Base-by-base conservation (phyloP, 1,140 invertebrate genomes). In the Pogonognathellus flavescens region DNA sequence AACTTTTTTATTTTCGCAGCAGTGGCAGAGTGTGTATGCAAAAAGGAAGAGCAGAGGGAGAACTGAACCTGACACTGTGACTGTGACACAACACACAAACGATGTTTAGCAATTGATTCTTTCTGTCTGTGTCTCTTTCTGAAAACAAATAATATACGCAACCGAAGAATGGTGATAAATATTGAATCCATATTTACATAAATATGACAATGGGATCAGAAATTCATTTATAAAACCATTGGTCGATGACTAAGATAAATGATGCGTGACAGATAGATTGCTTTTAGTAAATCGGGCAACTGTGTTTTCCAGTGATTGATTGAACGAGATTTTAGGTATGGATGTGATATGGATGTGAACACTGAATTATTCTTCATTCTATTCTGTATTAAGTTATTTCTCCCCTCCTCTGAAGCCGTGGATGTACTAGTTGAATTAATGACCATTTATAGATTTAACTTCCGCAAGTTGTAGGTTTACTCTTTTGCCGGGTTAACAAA, bases 191-290 rank as follows among this genome's bases (percentile, higher is more conserved):
- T 66, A 66, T 66, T 66, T 66, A 66, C 62, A 66, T 66, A 66
- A 66, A 31, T 20, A 25, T 66, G 62, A 66, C 62, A 66, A 66
- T 66, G 14, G 62, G 62, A 66, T 66, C 62, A 66, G 25, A 66
- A 13, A 20, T 66, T 66, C 62, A 66, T 66, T 66, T 66, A 66
- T 25, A 66, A 60, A 66, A 66, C 20, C 62, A 66, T 66, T 66
- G 62, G 62, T 25, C 62, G 62, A 66, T 66, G 62, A 66, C 62
- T 66, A 66, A 66, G 62, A 66, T 66, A 66, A 66, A 66, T 66
- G 62, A 66, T 20, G 62, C 62, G 62, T 66, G 62, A 66, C 62
- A 66, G 62, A 20, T 66, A 66, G 62, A 66, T 66, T 66, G 62
- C 20, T 66, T 66, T 66, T 66, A 20, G 53, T 14, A 66, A 66